These are phyloP conservation scores for Elanoides forficatus DNA, from an alignment of 2,113 vertebrate genomes.

Conservation along the genomic window DNA sequence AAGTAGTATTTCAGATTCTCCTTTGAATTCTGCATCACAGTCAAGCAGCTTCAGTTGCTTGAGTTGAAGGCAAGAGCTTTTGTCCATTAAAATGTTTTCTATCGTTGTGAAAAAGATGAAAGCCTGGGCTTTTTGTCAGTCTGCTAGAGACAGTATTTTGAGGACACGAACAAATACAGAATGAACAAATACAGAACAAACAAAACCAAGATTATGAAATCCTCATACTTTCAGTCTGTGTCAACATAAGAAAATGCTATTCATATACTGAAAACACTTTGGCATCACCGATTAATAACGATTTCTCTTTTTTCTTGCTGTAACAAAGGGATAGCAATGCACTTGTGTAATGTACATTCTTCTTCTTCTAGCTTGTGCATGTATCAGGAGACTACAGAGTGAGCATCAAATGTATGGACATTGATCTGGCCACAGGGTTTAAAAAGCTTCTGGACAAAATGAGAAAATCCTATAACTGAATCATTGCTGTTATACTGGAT, in stretches of 20 bases:
- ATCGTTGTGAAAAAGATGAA: not conserved
- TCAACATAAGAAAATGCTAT: not conserved
- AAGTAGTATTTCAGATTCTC: not conserved
- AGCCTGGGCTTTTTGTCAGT: not conserved
- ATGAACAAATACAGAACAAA: not conserved
- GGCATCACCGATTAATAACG: not conserved
- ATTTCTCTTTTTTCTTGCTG: accelerated
- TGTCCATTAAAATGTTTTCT: not conserved
- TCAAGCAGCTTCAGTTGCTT: not conserved
- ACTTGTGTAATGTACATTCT: not conserved
- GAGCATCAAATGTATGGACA: not conserved
- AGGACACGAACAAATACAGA: not conserved
- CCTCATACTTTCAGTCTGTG: not conserved
- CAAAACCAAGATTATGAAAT: not conserved
- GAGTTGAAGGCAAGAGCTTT: not conserved
- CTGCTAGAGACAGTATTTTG: not conserved
- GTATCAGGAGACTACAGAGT: not conserved
- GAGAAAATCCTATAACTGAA: not conserved
- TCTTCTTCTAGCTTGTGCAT: not conserved
- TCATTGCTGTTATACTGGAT: not conserved
- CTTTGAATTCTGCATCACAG: not conserved
- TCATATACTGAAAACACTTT: not conserved
- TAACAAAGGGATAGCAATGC: not conserved
- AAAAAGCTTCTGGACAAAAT: not conserved
- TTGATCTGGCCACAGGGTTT: not conserved